phyloP scores from a whole-genome alignment of 2,888 invertebrate species.

The Apoda limacodes region DNA sequence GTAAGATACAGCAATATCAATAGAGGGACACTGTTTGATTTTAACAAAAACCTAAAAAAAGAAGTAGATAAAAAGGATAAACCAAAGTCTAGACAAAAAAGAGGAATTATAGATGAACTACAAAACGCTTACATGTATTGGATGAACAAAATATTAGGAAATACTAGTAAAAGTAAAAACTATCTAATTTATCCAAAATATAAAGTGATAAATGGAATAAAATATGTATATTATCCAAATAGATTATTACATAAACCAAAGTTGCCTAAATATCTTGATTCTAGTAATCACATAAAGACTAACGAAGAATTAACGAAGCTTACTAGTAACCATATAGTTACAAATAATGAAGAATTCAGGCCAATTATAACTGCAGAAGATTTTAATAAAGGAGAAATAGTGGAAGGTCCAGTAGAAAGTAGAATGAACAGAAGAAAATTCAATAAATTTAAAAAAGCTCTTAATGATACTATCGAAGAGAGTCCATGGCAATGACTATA shows the following conservation, averaged over 20 bases:
- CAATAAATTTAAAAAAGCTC: constrained; percentile 40
- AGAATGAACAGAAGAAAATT: constrained; percentile 43
- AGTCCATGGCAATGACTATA: constrained; percentile 66
- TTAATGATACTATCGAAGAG: constrained; percentile 48
- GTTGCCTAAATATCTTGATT: constrained; percentile 30
- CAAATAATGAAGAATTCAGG: constrained; percentile 11
- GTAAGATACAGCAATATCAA: constrained; percentile 24
- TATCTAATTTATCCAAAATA: constrained; percentile 33
- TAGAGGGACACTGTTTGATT: constrained; percentile 14
- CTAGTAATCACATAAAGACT: constrained; percentile 23
- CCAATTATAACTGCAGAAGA: constrained; percentile 38
- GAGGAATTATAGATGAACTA: constrained; percentile 42
- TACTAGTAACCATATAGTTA: constrained; percentile 1
- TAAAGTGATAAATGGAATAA: constrained; percentile 45
- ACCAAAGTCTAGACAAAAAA: constrained; percentile 34
- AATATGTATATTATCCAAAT: constrained; percentile 46
- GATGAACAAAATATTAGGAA: constrained; percentile 39
- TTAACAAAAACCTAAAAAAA: constrained; percentile 22
- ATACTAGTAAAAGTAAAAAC: constrained; percentile 30
- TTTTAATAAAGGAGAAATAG: constrained; percentile 55
- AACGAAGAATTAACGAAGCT: constrained; percentile 24
- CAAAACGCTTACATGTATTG: constrained; percentile 50
- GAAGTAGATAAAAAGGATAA: constrained; percentile 19
- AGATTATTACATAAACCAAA: constrained; percentile 31
- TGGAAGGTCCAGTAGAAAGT: constrained; percentile 40